Evolutionary conservation across 2,113 vertebrate genomes (phyloP).

Genomic region (Chionis minor): DNA sequence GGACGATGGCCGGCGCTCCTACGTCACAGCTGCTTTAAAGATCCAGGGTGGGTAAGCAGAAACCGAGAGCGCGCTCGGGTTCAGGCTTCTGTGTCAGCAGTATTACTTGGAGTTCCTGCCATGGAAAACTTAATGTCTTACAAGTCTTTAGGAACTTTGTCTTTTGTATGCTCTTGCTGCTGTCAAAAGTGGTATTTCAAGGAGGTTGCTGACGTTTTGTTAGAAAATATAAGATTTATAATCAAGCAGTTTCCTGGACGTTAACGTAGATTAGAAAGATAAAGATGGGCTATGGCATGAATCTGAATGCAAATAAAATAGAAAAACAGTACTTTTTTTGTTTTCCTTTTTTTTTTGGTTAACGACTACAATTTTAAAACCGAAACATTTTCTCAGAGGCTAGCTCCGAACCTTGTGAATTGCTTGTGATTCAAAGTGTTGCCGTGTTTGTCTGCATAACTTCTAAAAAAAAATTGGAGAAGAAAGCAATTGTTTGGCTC

Average conservation of each 20-base stretch:
- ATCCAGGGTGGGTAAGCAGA: not conserved
- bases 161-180: not conserved
- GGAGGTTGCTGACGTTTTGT: not conserved
- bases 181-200: not conserved
- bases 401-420: not conserved
- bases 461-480: not conserved
- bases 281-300: not conserved
- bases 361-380: not conserved
- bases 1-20: not conserved
- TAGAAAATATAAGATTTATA: not conserved
- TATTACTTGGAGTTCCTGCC: rapidly evolving
- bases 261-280: not conserved
- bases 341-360: not conserved
- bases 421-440: not conserved
- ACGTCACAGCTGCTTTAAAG: not conserved
- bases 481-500: not conserved
- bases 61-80: not conserved
- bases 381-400: not conserved
- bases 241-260: not conserved
- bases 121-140: not conserved
- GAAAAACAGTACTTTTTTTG: not conserved
- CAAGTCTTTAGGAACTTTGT: rapidly evolving
- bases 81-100: not conserved
- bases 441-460: not conserved
- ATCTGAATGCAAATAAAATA: not conserved